Conservation (phyloP, 2,113 vertebrate species). For the Ivindomyrus marchei region DNA sequence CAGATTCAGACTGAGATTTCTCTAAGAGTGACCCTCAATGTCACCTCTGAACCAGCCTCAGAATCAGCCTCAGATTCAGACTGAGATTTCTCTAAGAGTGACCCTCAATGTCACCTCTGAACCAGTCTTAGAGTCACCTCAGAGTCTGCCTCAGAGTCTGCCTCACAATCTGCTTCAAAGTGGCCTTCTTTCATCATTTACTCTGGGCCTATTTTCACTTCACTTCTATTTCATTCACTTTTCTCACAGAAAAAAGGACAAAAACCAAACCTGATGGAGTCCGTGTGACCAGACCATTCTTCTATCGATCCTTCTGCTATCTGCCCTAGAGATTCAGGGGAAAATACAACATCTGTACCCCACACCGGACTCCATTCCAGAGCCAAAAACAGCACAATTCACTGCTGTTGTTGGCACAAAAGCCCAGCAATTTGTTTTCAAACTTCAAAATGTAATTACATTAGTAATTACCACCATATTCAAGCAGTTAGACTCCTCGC, state of each 20-base stretch:
- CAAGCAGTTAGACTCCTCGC: background rate
- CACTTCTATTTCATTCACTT: background rate
- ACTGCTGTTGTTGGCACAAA: constrained; percentile 1
- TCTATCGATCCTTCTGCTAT: background rate
- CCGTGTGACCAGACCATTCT: background rate
- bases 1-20: background rate
- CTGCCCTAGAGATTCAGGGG: background rate
- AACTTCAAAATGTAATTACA: constrained; percentile 16
- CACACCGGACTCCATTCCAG: background rate
- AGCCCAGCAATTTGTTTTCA: background rate
- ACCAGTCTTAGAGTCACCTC: background rate
- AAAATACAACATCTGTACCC: background rate
- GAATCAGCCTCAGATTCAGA: background rate
- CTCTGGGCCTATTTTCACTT: background rate
- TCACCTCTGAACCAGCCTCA: background rate
- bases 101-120: background rate
- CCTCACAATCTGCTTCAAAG: background rate
- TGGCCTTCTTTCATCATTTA: background rate
- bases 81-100: background rate
- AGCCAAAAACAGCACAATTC: constrained; percentile 5
- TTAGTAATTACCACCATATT: constrained; percentile 8
- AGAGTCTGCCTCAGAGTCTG: background rate
- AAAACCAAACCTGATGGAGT: background rate
- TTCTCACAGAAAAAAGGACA: background rate
- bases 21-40: too few species aligned